Evolutionary conservation across 2,888 invertebrate species (phyloP).

Genomic region (Pandemis heparana): DNA sequence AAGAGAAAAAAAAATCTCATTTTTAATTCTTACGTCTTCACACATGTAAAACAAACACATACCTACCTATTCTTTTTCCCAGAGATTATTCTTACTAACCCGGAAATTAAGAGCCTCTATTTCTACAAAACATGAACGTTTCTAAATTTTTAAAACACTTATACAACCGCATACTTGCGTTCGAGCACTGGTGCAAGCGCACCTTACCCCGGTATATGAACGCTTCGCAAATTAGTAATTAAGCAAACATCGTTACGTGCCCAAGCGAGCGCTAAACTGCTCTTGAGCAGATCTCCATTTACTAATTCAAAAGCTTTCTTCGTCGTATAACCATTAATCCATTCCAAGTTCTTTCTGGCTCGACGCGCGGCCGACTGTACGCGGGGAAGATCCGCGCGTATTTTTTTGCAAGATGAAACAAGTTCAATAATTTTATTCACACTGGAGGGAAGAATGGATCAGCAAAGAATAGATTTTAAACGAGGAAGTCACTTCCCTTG

Average conservation of each 20-base stretch:
- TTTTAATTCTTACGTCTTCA: too few relatives aligned
- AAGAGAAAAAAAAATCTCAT: too few relatives aligned
- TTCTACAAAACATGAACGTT: neutral
- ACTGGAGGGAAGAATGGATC: neutral
- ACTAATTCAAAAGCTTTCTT: conserved; percentile 74
- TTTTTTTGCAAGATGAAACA: neutral
- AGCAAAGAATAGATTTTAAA: neutral
- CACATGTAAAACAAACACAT: too few relatives aligned
- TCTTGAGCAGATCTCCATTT: conserved; percentile 66
- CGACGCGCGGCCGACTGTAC: conserved; percentile 48
- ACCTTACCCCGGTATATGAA: neutral
- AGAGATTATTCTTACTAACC: too few relatives aligned
- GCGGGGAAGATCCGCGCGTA: conserved; percentile 43
- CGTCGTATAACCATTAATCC: conserved; percentile 64
- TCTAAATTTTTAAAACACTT: neutral
- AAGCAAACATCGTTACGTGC: conserved; percentile 17
- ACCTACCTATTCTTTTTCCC: too few relatives aligned
- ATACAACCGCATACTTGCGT: neutral
- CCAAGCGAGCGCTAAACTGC: conserved; percentile 44
- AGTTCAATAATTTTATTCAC: neutral
- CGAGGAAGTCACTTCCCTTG: too few relatives aligned
- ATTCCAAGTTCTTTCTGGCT: conserved; percentile 60
- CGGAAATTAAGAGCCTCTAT: neutral
- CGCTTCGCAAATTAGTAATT: conserved; percentile 7
- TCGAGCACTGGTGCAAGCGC: neutral